phyloP scores from a whole-genome alignment of 2,797 vertebrate genomes.

The Adelosebastes latens region DNA sequence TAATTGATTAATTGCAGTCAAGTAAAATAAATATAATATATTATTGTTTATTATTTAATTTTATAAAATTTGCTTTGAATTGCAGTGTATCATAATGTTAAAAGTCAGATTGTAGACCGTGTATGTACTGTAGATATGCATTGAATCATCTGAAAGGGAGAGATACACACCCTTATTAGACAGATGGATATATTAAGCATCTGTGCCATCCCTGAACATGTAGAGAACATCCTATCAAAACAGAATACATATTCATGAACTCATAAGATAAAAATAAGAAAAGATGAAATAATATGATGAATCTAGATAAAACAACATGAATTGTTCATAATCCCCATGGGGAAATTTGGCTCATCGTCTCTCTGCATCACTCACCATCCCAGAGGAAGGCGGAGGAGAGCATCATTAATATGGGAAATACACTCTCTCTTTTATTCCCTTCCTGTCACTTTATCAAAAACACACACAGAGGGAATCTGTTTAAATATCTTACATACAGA shows the following conservation, averaged over 20 bases:
- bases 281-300: slow-evolving; percentile 33
- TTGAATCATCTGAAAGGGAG: not conserved
- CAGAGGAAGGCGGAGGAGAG: slow-evolving; percentile 29
- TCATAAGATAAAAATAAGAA: slow-evolving; percentile 19
- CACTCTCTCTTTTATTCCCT: slow-evolving; percentile 1
- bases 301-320: slow-evolving; percentile 49
- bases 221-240: slow-evolving; percentile 13
- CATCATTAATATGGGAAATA: slow-evolving; percentile 22
- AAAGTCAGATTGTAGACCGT: not conserved
- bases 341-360: slow-evolving; percentile 41
- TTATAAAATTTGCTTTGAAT: not conserved
- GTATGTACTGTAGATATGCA: not conserved
- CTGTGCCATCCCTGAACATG: not conserved
- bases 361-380: slow-evolving; percentile 41
- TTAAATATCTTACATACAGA: not conserved
- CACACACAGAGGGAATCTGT: not conserved
- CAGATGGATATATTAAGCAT: not conserved
- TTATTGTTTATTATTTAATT: too few relatives aligned
- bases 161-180: not conserved
- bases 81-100: not conserved
- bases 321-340: slow-evolving; percentile 40
- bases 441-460: slow-evolving; percentile 14
- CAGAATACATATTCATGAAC: slow-evolving; percentile 26
- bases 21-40: not conserved
- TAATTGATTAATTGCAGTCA: not conserved